These are phyloP conservation scores for Ommatoiulus sabulosus DNA, from an alignment of 2,888 invertebrate species.

Conservation along the genomic window DNA sequence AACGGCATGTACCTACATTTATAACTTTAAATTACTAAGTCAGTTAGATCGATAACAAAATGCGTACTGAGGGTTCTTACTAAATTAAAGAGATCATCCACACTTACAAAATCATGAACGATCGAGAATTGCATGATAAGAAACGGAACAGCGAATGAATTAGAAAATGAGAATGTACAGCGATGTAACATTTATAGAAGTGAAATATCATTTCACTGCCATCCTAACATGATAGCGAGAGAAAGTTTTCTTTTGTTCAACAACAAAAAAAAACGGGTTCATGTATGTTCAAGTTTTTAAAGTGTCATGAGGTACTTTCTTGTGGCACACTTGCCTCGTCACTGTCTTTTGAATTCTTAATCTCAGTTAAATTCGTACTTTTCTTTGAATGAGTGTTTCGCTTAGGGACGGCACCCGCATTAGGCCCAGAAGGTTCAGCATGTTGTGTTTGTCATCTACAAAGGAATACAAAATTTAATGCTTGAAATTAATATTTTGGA, in stretches of 20 bases:
- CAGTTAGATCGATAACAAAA: constrained; percentile 5
- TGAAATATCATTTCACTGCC: not conserved
- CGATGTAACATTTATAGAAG: constrained; percentile 23
- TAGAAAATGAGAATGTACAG: not conserved
- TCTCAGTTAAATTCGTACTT: constrained; percentile 22
- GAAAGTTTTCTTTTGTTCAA: not conserved
- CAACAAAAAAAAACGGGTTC: not conserved
- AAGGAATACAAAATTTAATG: constrained; percentile 42
- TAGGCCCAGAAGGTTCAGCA: constrained; percentile 57
- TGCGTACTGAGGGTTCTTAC: not conserved
- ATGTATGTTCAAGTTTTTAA: not conserved
- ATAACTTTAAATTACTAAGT: not conserved
- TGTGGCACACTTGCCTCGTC: constrained; percentile 45
- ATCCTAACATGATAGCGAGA: not conserved
- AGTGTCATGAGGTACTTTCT: constrained; percentile 37
- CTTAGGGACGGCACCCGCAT: constrained; percentile 55
- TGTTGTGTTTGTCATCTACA: constrained; percentile 56
- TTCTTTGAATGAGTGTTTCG: constrained; percentile 52
- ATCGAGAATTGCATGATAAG: not conserved
- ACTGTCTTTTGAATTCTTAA: constrained; percentile 31
- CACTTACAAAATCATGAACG: not conserved
- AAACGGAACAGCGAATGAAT: not conserved
- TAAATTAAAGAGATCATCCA: not conserved
- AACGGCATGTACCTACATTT: not conserved
- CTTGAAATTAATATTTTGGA: constrained; percentile 45